Evolutionary conservation across 1,140 invertebrate genomes (phyloP).

Genomic region (Carcinoscorpius rotundicauda): DNA sequence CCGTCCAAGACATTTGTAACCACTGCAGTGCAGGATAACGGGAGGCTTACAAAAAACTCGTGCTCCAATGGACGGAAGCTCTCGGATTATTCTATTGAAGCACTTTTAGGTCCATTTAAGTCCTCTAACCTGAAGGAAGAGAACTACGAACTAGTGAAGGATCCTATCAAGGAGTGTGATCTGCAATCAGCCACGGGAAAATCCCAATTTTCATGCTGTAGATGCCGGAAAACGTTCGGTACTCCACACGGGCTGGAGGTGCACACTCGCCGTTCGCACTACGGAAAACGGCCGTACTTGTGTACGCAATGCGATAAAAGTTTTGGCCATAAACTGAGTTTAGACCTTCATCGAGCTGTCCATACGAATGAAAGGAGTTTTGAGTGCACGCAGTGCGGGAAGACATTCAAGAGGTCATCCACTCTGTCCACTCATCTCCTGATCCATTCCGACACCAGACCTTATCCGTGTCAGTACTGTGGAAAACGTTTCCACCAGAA

Average conservation of each 20-base stretch:
- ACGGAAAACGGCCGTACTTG: background rate
- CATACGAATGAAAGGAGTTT: background rate
- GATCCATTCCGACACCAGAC: slow-evolving; percentile 45
- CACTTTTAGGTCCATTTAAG: too few relatives aligned
- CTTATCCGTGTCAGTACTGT: slow-evolving; percentile 41
- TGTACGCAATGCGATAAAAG: background rate
- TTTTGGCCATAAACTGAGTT: background rate
- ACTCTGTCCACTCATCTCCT: slow-evolving; percentile 48
- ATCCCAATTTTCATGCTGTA: background rate
- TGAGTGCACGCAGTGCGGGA: slow-evolving; percentile 25
- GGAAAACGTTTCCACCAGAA: slow-evolving; percentile 51
- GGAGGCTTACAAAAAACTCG: too few relatives aligned
- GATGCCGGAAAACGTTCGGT: background rate
- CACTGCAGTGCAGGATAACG: too few relatives aligned
- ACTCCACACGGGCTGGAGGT: background rate
- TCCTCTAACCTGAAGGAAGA: too few relatives aligned
- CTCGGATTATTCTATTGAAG: too few relatives aligned
- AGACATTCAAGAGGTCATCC: slow-evolving; percentile 47
- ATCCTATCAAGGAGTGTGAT: too few relatives aligned
- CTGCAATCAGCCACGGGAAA: too few relatives aligned
- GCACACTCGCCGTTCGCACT: background rate
- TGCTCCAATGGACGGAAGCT: too few relatives aligned
- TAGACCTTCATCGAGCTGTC: background rate
- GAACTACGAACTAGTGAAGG: too few relatives aligned
- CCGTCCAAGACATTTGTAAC: too few relatives aligned